Base-by-base conservation (phyloP, 2,113 vertebrate species). In the Hippocampus zosterae region DNA sequence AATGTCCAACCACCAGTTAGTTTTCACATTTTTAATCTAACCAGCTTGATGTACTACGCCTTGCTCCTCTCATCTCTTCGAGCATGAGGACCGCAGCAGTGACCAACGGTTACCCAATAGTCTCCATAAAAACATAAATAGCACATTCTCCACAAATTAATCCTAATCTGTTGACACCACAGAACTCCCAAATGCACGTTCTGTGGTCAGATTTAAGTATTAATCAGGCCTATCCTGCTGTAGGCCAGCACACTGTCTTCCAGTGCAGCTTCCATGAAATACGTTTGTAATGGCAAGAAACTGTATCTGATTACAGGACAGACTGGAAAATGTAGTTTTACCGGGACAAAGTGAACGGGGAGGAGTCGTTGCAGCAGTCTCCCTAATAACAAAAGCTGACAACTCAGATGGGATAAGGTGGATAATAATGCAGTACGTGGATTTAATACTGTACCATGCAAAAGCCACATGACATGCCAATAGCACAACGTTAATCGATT, bases 141-240 rank as follows among this genome's bases (percentile, higher is more conserved):
- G 60, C 11, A 62, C 18, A 62, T 62, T 62, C 19, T 15, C 12
- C 74, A 70, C 60, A 27, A 37, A 65, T 79, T 87, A 86, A 88
- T 90, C 88, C 86, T 86, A 86, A 89, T 89, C 86, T 87, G 82
- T 7, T 85, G 78, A 83, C 84, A 83, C 65, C 27, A 33, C 48
- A 48, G n/a, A 40, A 15, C 74, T 53, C 72, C 77, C 81, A 77
- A 82, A 80, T 81, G 77, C 56, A 23, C 74, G 70, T 80, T 86
- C 84, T 85, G 77, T 64, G 46, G 56, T 56, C 64, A 62, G 81
- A 67, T 70, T 83, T 67, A 75, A 79, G 71, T 70, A 73, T 83
- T 77, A 79, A 81, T 72, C 77, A 81, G 81, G 76, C 74, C 77
- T 64, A 55, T 68, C 44, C 81, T 83, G 29, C 72, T 67, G 72